Evolutionary conservation across 2,888 invertebrate genomes (phyloP).

Genomic region (Pseudococcus longispinus): DNA sequence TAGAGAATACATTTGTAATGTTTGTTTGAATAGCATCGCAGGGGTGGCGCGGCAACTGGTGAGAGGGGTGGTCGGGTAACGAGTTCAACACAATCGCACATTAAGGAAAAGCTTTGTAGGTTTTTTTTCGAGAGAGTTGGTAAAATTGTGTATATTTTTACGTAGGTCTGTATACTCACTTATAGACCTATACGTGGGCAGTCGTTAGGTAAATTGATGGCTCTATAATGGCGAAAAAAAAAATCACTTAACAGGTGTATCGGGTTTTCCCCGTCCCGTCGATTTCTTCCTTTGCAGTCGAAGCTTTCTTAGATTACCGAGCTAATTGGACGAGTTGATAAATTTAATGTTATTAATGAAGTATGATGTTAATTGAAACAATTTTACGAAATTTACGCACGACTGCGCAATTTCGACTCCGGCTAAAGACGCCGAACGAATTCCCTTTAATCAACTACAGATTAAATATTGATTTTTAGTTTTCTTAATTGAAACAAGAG

Average conservation of each 20-base stretch:
- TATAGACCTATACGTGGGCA: not conserved
- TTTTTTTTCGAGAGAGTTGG: not conserved
- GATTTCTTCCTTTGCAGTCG: not conserved
- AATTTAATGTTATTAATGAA: slow-evolving; percentile 32
- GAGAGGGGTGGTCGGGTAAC: not conserved
- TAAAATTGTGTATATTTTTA: not conserved
- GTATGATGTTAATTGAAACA: slow-evolving; percentile 39
- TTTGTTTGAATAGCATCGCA: not conserved
- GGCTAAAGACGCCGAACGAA: not conserved
- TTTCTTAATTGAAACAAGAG: slow-evolving; percentile 45
- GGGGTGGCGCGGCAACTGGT: no score
- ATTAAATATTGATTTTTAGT: slow-evolving; percentile 45
- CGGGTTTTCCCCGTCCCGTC: not conserved
- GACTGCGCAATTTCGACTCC: not conserved
- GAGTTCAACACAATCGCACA: not conserved
- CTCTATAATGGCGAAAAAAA: slow-evolving; percentile 15
- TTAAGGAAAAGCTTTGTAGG: not conserved
- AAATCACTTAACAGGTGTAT: slow-evolving; percentile 14
- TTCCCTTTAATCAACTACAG: slow-evolving; percentile 36
- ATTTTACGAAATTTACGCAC: slow-evolving; percentile 31
- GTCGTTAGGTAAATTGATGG: not conserved
- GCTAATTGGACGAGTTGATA: slow-evolving; percentile 16
- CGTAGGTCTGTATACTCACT: not conserved
- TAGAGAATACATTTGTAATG: not conserved
- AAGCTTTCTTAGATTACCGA: slow-evolving; percentile 4